phyloP scores from a whole-genome alignment of 2,797 vertebrate species.

The Melanotaenia boesemani region DNA sequence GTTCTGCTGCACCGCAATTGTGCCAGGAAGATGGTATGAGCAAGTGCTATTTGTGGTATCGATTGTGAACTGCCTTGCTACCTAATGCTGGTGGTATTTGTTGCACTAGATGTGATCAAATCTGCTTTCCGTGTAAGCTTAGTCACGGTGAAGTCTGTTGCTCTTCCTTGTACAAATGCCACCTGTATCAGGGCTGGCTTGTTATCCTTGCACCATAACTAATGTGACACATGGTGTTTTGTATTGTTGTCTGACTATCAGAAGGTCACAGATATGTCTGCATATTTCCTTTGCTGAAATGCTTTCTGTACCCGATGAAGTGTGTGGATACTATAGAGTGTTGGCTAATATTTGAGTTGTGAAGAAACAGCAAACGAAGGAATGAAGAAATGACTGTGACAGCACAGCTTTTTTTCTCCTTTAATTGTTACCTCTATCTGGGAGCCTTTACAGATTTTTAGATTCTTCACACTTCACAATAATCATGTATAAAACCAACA shows the following conservation, averaged over 20 bases:
- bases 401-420: background rate
- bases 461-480: slow-evolving; percentile 8
- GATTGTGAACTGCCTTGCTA: slow-evolving; percentile 68
- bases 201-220: slow-evolving; percentile 50
- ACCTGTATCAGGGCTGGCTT: slow-evolving; percentile 40
- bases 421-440: background rate
- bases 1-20: slow-evolving; percentile 66
- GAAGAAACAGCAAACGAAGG: slow-evolving; percentile 38
- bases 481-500: slow-evolving; percentile 31
- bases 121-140: slow-evolving; percentile 55
- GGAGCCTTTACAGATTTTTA: slow-evolving; percentile 10
- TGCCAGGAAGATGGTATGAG: slow-evolving; percentile 65
- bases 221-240: slow-evolving; percentile 41
- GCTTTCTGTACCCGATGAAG: slow-evolving; percentile 38
- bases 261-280: slow-evolving; percentile 31
- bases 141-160: slow-evolving; percentile 39
- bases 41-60: slow-evolving; percentile 69
- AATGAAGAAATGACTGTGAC: background rate
- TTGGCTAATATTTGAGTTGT: slow-evolving; percentile 34
- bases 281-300: slow-evolving; percentile 38
- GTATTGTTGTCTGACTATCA: slow-evolving; percentile 45
- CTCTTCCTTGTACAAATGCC: slow-evolving; percentile 42
- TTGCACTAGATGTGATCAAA: slow-evolving; percentile 72
- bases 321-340: slow-evolving; percentile 46
- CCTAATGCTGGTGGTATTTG: slow-evolving; percentile 69